A percentile compares a stretch with the other conserved stretches of the same genome.
phyloP scores from a whole-genome alignment of 2,888 invertebrate genomes.

The Volucella zonaria region DNA sequence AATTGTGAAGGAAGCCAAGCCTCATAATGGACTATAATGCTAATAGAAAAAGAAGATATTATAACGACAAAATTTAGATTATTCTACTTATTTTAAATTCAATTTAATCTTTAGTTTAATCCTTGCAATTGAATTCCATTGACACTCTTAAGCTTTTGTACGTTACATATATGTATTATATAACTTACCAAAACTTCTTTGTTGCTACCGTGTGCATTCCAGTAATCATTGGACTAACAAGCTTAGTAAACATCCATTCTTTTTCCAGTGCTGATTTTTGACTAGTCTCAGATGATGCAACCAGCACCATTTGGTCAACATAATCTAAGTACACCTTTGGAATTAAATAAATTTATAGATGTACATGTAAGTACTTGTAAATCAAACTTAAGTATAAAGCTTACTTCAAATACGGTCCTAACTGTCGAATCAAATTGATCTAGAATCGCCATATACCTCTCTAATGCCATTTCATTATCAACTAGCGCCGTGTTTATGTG shows the following conservation, averaged over 20 bases:
- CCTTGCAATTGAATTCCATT: too few species aligned
- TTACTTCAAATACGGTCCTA: conserved; percentile 88
- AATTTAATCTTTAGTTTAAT: too few species aligned
- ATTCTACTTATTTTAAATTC: too few species aligned
- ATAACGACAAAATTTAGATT: too few species aligned
- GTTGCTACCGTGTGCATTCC: conserved; percentile 90
- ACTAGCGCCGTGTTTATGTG: conserved; percentile 86
- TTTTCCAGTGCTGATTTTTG: conserved; percentile 91
- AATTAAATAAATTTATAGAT: conserved; percentile 76
- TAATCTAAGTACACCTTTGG: conserved; percentile 92
- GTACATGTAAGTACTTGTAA: conserved; percentile 51
- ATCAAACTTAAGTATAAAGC: conserved; percentile 23
- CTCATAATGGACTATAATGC: too few species aligned
- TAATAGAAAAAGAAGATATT: too few species aligned
- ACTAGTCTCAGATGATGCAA: conserved; percentile 81
- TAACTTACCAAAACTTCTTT: conserved; percentile 88
- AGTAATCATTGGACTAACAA: conserved; percentile 89
- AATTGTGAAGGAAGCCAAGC: too few species aligned
- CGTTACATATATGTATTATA: neutral
- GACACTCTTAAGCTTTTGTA: neutral
- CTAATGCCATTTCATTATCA: conserved; percentile 83
- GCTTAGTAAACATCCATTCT: conserved; percentile 94
- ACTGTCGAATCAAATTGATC: conserved; percentile 90
- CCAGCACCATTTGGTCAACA: conserved; percentile 91
- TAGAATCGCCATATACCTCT: conserved; percentile 85